Percentiles rank a stretch among this genome's conserved stretches.
Evolutionary conservation across 2,113 vertebrate genomes (phyloP).

Genomic region (Cacatua alba): DNA sequence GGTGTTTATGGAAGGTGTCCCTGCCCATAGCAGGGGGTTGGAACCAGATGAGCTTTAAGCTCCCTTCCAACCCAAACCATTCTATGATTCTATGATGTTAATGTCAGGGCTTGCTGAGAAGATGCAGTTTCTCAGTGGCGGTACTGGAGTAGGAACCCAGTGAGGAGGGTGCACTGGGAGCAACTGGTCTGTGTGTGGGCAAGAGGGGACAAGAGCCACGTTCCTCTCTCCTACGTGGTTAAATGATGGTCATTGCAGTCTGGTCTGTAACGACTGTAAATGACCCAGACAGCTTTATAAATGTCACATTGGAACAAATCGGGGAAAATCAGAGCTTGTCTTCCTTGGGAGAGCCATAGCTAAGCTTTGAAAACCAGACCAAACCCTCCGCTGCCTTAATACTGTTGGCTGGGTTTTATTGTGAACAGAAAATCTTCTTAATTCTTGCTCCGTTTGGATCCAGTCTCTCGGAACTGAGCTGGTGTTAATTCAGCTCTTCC

Average conservation of each 20-base stretch:
- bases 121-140: neutral
- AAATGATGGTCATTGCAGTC: neutral
- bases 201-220: accelerated
- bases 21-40: neutral
- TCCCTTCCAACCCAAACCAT: neutral
- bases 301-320: neutral
- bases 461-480: constrained; percentile 43
- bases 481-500: constrained; percentile 38
- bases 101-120: neutral
- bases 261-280: neutral
- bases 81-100: neutral
- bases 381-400: constrained; percentile 27
- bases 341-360: constrained; percentile 6
- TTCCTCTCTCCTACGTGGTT: neutral
- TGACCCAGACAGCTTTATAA: neutral
- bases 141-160: accelerated
- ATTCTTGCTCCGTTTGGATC: constrained; percentile 52
- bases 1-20: neutral
- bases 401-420: neutral
- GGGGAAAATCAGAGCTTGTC: neutral
- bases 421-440: constrained; percentile 62
- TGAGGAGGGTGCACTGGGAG: neutral
- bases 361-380: constrained; percentile 50
- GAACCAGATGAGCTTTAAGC: neutral
- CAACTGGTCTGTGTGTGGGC: neutral